phyloP scores from a whole-genome alignment of 1,140 invertebrate species.

The Procambarus virginalis region DNA sequence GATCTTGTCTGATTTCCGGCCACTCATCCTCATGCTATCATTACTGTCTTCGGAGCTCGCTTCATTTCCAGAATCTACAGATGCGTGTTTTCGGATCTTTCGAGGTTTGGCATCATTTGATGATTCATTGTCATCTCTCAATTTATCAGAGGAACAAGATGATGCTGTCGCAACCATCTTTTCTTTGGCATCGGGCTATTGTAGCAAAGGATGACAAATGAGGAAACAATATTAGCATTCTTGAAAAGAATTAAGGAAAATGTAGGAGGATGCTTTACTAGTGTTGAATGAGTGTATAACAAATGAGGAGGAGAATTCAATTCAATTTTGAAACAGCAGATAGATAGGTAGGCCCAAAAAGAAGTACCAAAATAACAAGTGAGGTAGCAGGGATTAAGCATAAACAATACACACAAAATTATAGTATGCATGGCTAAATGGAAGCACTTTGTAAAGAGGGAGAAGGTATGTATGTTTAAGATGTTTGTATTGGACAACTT shows the following conservation, averaged over 20 bases:
- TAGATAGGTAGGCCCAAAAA: no score
- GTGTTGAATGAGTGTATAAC: no score
- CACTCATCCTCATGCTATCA: conserved; percentile 78
- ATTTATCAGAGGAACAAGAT: conserved; percentile 76
- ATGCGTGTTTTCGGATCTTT: conserved; percentile 73
- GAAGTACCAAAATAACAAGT: no score
- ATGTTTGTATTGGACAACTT: no score
- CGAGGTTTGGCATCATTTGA: conserved; percentile 44
- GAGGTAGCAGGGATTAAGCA: no score
- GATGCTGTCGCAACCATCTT: conserved; percentile 83
- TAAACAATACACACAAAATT: no score
- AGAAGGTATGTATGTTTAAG: no score
- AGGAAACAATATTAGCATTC: neutral
- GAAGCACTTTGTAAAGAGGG: no score
- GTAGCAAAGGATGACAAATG: conserved; percentile 53
- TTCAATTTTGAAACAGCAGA: no score
- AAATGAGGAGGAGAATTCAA: no score
- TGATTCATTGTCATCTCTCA: conserved; percentile 74
- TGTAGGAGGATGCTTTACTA: no score
- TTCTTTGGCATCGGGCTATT: conserved; percentile 83
- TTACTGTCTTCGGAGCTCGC: conserved; percentile 94
- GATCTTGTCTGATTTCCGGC: conserved; percentile 41
- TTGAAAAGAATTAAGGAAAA: neutral
- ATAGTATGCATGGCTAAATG: no score
- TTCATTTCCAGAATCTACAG: conserved; percentile 82